Percentiles rank a stretch among this genome's conserved stretches.
Evolutionary conservation across 1,140 invertebrate species (phyloP).

Genomic region (Heterodera schachtii): DNA sequence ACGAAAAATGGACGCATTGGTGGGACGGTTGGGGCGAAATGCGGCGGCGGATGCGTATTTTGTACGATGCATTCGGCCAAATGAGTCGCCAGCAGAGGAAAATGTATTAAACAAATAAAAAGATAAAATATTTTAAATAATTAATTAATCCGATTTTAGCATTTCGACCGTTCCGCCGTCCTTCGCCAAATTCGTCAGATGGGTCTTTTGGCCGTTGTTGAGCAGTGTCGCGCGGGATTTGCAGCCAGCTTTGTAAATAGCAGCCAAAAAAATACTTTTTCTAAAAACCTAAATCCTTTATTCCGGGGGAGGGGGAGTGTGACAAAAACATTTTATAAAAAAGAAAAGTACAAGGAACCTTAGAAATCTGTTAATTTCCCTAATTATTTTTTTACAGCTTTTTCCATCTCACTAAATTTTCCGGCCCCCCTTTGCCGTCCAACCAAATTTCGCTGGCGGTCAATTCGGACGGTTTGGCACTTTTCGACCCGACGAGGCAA

Average conservation of each 20-base stretch:
- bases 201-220: conserved; percentile 99
- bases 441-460: conserved; percentile 92
- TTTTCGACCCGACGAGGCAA: conserved; percentile 90
- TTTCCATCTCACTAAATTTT: too few relatives aligned
- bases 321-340: too few relatives aligned
- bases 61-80: conserved; percentile 97
- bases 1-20: conserved; percentile 30
- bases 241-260: conserved; percentile 95
- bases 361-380: too few relatives aligned
- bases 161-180: conserved; percentile 89
- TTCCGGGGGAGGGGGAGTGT: too few relatives aligned
- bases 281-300: too few relatives aligned
- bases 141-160: not conserved
- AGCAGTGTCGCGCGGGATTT: conserved; percentile 93
- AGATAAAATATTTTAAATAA: not conserved
- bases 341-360: too few relatives aligned
- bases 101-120: conserved; percentile 75
- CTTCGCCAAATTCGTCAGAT: conserved; percentile 94
- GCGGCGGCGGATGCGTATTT: conserved; percentile 70
- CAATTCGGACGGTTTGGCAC: conserved; percentile 87
- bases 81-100: conserved; percentile 91
- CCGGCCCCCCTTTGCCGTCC: conserved; percentile 93
- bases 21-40: conserved; percentile 20
- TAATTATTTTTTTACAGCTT: too few relatives aligned
- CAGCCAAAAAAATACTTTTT: too few relatives aligned